Evolutionary conservation across 1,140 invertebrate species (phyloP).

Genomic region (Euwallacea similis): DNA sequence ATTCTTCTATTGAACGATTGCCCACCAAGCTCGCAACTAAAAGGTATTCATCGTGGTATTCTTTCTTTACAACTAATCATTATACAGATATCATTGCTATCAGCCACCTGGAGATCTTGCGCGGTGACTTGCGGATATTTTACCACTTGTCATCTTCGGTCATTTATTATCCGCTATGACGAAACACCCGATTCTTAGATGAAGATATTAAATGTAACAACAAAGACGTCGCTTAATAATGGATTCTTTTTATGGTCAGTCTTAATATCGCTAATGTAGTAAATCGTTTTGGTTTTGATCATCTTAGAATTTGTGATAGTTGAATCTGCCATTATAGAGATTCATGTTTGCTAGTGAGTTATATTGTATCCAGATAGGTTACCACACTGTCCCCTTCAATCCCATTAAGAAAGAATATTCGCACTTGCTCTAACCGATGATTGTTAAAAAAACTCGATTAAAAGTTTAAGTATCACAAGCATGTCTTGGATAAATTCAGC

Average conservation of each 20-base stretch:
- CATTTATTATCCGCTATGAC: conserved; percentile 36
- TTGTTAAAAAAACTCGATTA: too few relatives aligned
- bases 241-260: background rate
- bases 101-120: conserved; percentile 37
- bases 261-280: too few relatives aligned
- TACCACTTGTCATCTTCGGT: conserved; percentile 35
- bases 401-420: too few relatives aligned
- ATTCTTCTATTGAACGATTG: conserved; percentile 14
- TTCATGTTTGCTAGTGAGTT: too few relatives aligned
- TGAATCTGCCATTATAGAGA: too few relatives aligned
- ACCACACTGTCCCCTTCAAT: too few relatives aligned
- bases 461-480: too few relatives aligned
- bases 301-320: too few relatives aligned
- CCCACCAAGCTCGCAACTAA: conserved; percentile 24
- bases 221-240: conserved; percentile 29
- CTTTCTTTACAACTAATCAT: conserved; percentile 36
- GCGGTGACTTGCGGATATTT: conserved; percentile 36
- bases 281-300: too few relatives aligned
- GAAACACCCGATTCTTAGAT: conserved; percentile 36
- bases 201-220: conserved; percentile 38
- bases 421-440: too few relatives aligned
- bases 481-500: too few relatives aligned
- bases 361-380: too few relatives aligned
- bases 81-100: conserved; percentile 40
- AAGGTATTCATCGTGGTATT: conserved; percentile 28